Evolutionary conservation across 1,140 invertebrate genomes (phyloP).

Genomic region (Musca domestica): DNA sequence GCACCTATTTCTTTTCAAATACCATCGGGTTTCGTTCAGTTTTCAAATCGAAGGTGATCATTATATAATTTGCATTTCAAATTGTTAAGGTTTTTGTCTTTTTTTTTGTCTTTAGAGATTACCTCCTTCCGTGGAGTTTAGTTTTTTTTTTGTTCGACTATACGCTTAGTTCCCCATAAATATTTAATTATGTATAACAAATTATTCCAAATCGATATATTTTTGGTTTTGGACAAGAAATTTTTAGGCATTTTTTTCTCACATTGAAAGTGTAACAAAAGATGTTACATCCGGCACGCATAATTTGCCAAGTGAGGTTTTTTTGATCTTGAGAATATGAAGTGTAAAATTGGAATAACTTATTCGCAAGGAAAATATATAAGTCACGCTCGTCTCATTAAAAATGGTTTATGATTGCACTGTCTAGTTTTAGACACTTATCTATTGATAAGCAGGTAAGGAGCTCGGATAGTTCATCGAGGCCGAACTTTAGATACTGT

Average conservation of each 20-base stretch:
- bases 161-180: neutral
- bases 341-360: no score
- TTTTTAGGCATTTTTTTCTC: neutral
- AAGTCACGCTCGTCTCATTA: no score
- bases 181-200: slow-evolving; percentile 17
- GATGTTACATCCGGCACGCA: slow-evolving; percentile 12
- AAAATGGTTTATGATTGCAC: no score
- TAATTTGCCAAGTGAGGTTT: neutral
- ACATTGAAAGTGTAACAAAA: neutral
- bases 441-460: no score
- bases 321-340: no score
- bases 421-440: no score
- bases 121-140: neutral
- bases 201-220: slow-evolving; percentile 12
- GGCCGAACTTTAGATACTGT: no score
- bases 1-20: slow-evolving; percentile 18
- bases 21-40: neutral
- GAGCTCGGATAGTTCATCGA: no score
- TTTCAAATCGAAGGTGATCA: neutral
- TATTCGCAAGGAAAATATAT: no score
- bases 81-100: neutral
- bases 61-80: slow-evolving; percentile 21
- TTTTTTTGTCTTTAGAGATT: neutral
- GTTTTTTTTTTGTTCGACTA: neutral
- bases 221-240: neutral